Conservation (phyloP, 2,888 invertebrate species). For the Liposcelis brunnea region DNA sequence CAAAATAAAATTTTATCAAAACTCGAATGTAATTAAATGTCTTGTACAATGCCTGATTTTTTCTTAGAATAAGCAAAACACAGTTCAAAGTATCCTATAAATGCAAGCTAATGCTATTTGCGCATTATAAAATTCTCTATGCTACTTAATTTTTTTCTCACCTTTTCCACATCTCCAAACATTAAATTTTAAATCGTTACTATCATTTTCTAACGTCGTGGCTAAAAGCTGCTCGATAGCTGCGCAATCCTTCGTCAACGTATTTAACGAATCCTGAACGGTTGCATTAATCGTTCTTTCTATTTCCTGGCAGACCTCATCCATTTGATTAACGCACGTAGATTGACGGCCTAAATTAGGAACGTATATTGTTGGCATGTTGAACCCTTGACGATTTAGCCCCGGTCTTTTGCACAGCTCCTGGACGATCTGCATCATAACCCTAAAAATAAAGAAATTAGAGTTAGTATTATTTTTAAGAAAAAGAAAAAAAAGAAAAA, state of each 20-base stretch:
- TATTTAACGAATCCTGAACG: constrained; percentile 35
- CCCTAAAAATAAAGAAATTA: constrained; percentile 21
- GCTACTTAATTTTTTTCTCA: constrained; percentile 13
- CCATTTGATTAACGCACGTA: constrained; percentile 36
- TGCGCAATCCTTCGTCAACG: constrained; percentile 33
- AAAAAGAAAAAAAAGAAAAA: background rate
- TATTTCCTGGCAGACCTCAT: constrained; percentile 33
- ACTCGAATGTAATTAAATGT: too few species aligned
- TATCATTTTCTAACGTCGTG: background rate
- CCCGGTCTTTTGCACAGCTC: constrained; percentile 37
- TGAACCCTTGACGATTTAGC: constrained; percentile 35
- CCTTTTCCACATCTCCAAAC: too few species aligned
- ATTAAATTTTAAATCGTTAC: constrained; percentile 15
- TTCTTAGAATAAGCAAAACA: too few species aligned
- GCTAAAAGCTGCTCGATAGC: constrained; percentile 20
- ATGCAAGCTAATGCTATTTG: too few species aligned
- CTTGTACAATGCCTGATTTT: too few species aligned
- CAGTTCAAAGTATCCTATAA: too few species aligned
- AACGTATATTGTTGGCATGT: constrained; percentile 38
- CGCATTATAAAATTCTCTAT: too few species aligned
- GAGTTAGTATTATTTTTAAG: constrained; percentile 1
- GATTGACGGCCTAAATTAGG: constrained; percentile 29
- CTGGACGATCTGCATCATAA: constrained; percentile 41
- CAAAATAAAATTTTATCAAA: too few species aligned
- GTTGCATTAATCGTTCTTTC: constrained; percentile 36